Base-by-base conservation (phyloP, 2,797 vertebrate species). In the Tachyglossus aculeatus region DNA sequence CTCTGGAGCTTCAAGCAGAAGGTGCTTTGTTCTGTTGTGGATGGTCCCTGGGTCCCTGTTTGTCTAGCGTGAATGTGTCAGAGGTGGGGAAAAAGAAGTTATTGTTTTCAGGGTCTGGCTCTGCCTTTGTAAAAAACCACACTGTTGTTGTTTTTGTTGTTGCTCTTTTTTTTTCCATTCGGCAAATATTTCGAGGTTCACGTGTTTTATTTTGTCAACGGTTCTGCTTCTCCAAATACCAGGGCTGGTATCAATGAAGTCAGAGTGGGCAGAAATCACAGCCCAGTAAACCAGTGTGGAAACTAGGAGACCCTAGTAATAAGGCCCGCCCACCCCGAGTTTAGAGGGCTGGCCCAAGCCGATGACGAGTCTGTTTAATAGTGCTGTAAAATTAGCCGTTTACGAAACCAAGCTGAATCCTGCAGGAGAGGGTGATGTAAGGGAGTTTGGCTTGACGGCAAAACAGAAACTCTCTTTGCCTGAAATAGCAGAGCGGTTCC, bases 331-430 rank as follows among this genome's bases (percentile, higher is more conserved):
- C 83, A 70, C 78, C 83, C 80, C 71, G 78, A 85, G 80, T 73
- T 22, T 72, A 53, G 48, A 78, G 88, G 86, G 85, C 88, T 72
- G 87, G 87, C 88, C 86, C 83, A 29, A 84, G 78, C 84, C 87
- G 81, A 84, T 77, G 83, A 90, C 85, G 80, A 89, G 86, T 84
- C 81, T 68, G 80, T 85, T 90, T 90, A 90, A 89, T 84, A 79
- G 87, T 72, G 37, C 81, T 88, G 81, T 92, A 91, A 93, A 93
- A 92, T 91, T 90, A 92, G 88, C 86, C 84, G 74, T 92, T 91
- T 88, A 86, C 65, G 83, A 91, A 92, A 89, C 88, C 87, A 91
- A 89, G 86, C 79, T 84, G 87, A 87, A 88, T 78, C 77, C 77
- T 90, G 90, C 89, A 90, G 89, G 86, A 87, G 71, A 89, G 81